Percentiles rank a stretch among this genome's conserved stretches.
Evolutionary conservation across 2,113 vertebrate genomes (phyloP).

Genomic region (Tiliqua scincoides): DNA sequence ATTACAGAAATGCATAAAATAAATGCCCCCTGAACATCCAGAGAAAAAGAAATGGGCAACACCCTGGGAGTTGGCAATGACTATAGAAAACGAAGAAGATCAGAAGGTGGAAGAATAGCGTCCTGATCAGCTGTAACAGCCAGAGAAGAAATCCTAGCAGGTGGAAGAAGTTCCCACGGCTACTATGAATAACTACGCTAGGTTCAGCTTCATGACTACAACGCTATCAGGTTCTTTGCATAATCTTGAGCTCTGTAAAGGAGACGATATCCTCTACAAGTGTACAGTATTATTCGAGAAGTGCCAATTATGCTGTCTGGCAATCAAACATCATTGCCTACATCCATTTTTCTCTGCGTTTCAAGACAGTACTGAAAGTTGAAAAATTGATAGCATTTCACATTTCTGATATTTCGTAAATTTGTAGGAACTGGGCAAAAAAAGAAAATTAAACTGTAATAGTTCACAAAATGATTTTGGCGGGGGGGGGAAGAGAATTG

Average conservation of each 20-base stretch:
- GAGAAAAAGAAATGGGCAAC: background rate
- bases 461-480: background rate
- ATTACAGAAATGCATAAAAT: background rate
- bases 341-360: background rate
- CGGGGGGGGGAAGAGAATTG: background rate
- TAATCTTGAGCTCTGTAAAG: background rate
- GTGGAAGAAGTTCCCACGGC: background rate
- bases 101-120: background rate
- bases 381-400: background rate
- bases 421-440: background rate
- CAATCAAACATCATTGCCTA: background rate
- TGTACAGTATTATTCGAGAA: background rate
- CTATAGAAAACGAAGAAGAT: background rate
- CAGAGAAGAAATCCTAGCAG: background rate
- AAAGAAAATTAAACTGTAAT: background rate
- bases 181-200: background rate
- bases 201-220: background rate
- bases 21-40: background rate
- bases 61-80: background rate
- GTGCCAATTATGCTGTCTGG: background rate
- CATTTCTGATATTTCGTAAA: background rate
- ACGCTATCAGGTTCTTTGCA: background rate
- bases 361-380: background rate
- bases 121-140: background rate
- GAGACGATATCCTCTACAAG: background rate